Percentiles rank a stretch among this genome's conserved stretches.
These are phyloP conservation scores for Tholera decimalis DNA, from an alignment of 2,888 invertebrate genomes.

Conservation along the genomic window DNA sequence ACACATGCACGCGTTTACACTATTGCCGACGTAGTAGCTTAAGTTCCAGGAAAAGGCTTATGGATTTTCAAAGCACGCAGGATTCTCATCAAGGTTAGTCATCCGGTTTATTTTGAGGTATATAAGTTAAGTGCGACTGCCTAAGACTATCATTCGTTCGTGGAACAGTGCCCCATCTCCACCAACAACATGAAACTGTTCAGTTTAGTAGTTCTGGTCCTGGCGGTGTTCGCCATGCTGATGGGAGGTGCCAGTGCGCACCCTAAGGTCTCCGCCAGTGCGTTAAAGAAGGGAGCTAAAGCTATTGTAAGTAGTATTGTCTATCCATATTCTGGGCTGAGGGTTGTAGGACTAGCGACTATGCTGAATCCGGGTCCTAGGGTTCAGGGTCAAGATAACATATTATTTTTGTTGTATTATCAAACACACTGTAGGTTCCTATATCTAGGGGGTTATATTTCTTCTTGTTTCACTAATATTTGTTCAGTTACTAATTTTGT, in stretches of 20 bases:
- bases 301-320: conserved; percentile 56
- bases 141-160: conserved; percentile 33
- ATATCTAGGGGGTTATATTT: too few species aligned
- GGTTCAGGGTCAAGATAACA: too few species aligned
- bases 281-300: conserved; percentile 54
- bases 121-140: conserved; percentile 25
- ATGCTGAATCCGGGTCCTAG: too few species aligned
- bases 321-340: too few species aligned
- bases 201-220: conserved; percentile 55
- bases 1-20: too few species aligned
- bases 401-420: too few species aligned
- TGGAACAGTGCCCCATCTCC: neutral
- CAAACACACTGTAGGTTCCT: neutral
- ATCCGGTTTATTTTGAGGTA: too few species aligned
- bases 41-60: too few species aligned
- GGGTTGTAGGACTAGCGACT: too few species aligned
- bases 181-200: conserved; percentile 64
- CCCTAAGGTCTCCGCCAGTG: conserved; percentile 59
- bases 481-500: conserved; percentile 1
- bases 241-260: conserved; percentile 54
- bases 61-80: too few species aligned
- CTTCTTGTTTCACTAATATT: neutral
- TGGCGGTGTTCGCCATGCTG: conserved; percentile 65
- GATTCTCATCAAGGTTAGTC: too few species aligned
- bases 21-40: too few species aligned